Percentiles rank a stretch among this genome's conserved stretches.
phyloP scores from a whole-genome alignment of 2,113 vertebrate species.

The Chaenogobius annularis region DNA sequence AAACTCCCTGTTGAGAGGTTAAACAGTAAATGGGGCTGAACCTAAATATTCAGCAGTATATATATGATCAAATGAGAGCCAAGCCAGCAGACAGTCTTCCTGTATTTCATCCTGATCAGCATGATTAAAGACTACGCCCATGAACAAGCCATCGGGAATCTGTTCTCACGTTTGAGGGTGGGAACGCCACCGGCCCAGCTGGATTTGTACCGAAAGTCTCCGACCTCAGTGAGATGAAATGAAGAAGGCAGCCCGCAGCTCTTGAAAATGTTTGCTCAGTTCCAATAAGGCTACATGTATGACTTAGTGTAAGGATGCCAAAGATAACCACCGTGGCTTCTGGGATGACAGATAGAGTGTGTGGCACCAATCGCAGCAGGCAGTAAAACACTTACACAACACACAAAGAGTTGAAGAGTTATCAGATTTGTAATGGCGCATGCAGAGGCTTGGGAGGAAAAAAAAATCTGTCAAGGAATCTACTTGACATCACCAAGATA shows the following conservation, averaged over 20 bases:
- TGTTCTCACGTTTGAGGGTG: constrained; percentile 56
- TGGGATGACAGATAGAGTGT: constrained; percentile 30
- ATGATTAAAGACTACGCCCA: constrained; percentile 58
- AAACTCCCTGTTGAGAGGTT: constrained; percentile 17
- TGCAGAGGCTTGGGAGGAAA: constrained; percentile 51
- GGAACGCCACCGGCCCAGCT: constrained; percentile 57
- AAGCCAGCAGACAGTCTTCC: constrained; percentile 45
- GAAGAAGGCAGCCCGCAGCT: constrained; percentile 38
- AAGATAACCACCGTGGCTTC: constrained; percentile 40
- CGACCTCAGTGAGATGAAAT: constrained; percentile 37
- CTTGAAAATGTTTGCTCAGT: constrained; percentile 38
- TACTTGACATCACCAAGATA: not conserved
- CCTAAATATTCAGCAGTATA: constrained; percentile 35
- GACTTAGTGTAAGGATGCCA: constrained; percentile 45
- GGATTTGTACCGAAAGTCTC: constrained; percentile 34
- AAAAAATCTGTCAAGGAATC: constrained; percentile 47
- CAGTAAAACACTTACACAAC: constrained; percentile 48
- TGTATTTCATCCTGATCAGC: constrained; percentile 56
- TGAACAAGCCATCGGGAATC: constrained; percentile 39
- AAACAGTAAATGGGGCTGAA: constrained; percentile 21
- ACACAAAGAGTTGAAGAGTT: constrained; percentile 39
- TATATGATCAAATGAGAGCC: constrained; percentile 40
- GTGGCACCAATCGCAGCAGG: constrained; percentile 54
- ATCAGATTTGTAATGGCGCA: constrained; percentile 53
- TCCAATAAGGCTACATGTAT: constrained; percentile 37